Conservation (phyloP, 92 coral and sea anemone genomes). For the Phenganax subtilis region DNA sequence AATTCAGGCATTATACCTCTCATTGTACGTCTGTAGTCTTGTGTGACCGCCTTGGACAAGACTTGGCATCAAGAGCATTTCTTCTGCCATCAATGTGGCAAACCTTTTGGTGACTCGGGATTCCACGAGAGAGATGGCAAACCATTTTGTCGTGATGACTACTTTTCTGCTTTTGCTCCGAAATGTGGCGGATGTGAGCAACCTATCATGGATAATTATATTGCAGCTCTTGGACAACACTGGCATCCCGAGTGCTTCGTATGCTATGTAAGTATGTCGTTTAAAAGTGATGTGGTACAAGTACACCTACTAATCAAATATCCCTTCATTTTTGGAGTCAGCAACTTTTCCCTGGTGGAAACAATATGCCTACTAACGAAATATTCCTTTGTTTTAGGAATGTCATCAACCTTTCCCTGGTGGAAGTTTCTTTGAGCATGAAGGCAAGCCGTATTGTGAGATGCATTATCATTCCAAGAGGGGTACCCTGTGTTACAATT, state of each 20-base stretch:
- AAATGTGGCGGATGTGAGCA: constrained; percentile 98
- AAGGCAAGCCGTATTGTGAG: constrained; percentile 95
- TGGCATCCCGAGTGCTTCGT: constrained; percentile 99
- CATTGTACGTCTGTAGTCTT: constrained; percentile 56
- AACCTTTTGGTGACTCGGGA: constrained; percentile 92
- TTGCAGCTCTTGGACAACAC: constrained; percentile 93
- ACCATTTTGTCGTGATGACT: constrained; percentile 94
- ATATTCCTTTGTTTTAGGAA: constrained; percentile 56
- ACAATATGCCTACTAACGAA: background rate
- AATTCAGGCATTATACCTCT: background rate
- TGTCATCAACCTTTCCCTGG: constrained; percentile 99
- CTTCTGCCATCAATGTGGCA: constrained; percentile 86
- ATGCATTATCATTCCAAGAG: constrained; percentile 98
- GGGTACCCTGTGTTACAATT: constrained; percentile 93
- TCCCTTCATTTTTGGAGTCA: background rate
- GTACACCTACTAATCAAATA: background rate
- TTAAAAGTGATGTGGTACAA: background rate
- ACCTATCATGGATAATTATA: constrained; percentile 96
- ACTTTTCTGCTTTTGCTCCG: constrained; percentile 98
- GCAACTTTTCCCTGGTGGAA: background rate
- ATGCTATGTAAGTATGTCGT: constrained; percentile 66
- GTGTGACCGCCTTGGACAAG: constrained; percentile 96
- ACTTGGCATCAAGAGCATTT: constrained; percentile 99
- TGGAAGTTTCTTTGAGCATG: constrained; percentile 98
- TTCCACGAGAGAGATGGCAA: constrained; percentile 99